Percentiles rank a stretch among this genome's conserved stretches.
These are phyloP conservation scores for Mylabris phalerata DNA, from an alignment of 1,140 invertebrate genomes.

Conservation along the genomic window DNA sequence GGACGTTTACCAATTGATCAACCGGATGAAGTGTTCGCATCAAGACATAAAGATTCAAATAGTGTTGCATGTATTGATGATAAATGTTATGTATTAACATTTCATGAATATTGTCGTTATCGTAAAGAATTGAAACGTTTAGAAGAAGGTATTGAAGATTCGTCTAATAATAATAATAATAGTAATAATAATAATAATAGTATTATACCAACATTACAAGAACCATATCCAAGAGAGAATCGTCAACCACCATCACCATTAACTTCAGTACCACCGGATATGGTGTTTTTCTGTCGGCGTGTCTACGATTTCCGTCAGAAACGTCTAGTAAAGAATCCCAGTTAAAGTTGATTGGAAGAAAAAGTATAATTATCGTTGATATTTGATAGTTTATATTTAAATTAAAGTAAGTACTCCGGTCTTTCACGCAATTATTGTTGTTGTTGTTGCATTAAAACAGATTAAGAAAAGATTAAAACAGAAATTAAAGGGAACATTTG, in stretches of 20 bases:
- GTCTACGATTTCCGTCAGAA: slow-evolving; percentile 91
- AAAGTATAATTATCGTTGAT: neutral
- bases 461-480: too few relatives aligned
- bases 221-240: slow-evolving; percentile 47
- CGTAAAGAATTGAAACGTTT: slow-evolving; percentile 54
- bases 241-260: slow-evolving; percentile 66
- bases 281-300: slow-evolving; percentile 88
- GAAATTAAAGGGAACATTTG: slow-evolving; percentile 37
- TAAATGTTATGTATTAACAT: slow-evolving; percentile 94
- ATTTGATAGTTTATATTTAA: slow-evolving; percentile 10
- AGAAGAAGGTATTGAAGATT: slow-evolving; percentile 53
- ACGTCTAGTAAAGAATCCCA: slow-evolving; percentile 64
- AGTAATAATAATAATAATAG: too few relatives aligned
- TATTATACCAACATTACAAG: slow-evolving; percentile 43
- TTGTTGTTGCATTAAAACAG: slow-evolving; percentile 28
- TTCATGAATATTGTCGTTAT: slow-evolving; percentile 94
- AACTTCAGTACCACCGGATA: slow-evolving; percentile 62
- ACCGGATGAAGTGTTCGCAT: slow-evolving; percentile 90
- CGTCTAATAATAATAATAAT: slow-evolving; percentile 17
- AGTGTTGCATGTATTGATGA: slow-evolving; percentile 97
- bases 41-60: slow-evolving; percentile 86
- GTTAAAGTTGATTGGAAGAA: slow-evolving; percentile 39
- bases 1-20: slow-evolving; percentile 71
- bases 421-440: too few relatives aligned
- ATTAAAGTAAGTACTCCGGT: neutral